A percentile compares a stretch with the other conserved stretches of the same genome.
These are phyloP conservation scores for Crotalus helleri DNA, from an alignment of 2,113 vertebrate species.

Conservation along the genomic window DNA sequence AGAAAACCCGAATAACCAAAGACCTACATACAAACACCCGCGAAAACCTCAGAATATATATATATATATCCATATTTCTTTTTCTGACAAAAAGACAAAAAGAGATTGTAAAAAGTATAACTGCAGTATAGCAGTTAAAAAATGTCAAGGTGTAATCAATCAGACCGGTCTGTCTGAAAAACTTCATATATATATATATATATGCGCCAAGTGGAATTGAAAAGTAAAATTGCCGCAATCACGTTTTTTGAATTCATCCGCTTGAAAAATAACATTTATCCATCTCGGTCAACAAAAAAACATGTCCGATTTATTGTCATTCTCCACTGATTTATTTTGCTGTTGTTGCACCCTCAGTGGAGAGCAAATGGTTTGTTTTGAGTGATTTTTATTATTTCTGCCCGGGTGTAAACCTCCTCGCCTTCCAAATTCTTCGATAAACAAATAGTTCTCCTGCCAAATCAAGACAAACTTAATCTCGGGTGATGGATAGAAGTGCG, in stretches of 20 bases:
- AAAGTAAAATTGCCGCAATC: not conserved
- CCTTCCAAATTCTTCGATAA: conserved; percentile 36
- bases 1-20: no score
- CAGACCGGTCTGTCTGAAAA: no score
- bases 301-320: conserved; percentile 19
- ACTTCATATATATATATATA: not conserved
- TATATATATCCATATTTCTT: no score
- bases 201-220: conserved; percentile 17
- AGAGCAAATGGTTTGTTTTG: conserved; percentile 20
- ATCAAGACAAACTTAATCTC: conserved; percentile 48
- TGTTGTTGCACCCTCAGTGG: not conserved
- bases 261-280: not conserved
- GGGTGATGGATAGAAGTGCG: not conserved
- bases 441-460: conserved; percentile 46
- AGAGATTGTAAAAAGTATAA: no score
- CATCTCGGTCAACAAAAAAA: not conserved
- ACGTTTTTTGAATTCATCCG: not conserved
- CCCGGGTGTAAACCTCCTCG: conserved; percentile 38
- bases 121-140: no score
- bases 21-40: no score
- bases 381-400: conserved; percentile 39
- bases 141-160: no score
- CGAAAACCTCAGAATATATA: no score
- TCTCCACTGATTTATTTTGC: conserved; percentile 36
- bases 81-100: no score